Evolutionary conservation across 2,113 vertebrate species (phyloP).

Genomic region (Corythornis madagascariensis): DNA sequence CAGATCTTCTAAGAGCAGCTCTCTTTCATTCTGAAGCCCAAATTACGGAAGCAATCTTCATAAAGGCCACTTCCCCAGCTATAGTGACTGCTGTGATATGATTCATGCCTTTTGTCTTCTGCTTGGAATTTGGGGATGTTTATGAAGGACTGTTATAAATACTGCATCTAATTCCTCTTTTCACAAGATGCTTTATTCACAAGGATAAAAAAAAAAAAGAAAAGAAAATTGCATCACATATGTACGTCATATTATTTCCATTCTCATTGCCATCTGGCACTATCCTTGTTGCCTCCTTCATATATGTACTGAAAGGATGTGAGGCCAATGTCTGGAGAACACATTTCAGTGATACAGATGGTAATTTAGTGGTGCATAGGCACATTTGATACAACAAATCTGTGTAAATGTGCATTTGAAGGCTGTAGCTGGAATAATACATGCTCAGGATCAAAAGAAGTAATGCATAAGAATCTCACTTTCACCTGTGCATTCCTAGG

Average conservation of each 20-base stretch:
- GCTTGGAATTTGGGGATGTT: slow-evolving; percentile 78
- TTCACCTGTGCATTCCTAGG: background rate
- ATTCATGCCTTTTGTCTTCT: slow-evolving; percentile 80
- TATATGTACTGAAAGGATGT: slow-evolving; percentile 17
- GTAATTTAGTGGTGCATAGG: background rate
- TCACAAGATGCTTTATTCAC: slow-evolving; percentile 71
- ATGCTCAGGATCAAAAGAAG: background rate
- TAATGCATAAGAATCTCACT: background rate
- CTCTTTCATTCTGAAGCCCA: slow-evolving; percentile 63
- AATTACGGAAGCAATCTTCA: slow-evolving; percentile 76
- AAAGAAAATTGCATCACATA: slow-evolving; percentile 65
- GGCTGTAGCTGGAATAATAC: background rate
- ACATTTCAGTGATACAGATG: background rate
- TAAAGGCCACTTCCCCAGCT: slow-evolving; percentile 72
- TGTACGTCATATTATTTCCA: slow-evolving; percentile 65
- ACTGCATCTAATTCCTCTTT: slow-evolving; percentile 73
- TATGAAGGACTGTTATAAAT: slow-evolving; percentile 75
- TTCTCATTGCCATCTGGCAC: slow-evolving; percentile 62
- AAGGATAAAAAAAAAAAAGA: slow-evolving; percentile 36
- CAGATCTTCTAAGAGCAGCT: slow-evolving; percentile 66
- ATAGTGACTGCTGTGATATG: slow-evolving; percentile 60
- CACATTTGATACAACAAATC: background rate
- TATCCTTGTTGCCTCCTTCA: slow-evolving; percentile 10
- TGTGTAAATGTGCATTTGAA: background rate
- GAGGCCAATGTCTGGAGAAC: slow-evolving; percentile 12